A percentile compares a stretch with the other conserved stretches of the same genome.
phyloP scores from a whole-genome alignment of 2,113 vertebrate species.

The Meles meles region DNA sequence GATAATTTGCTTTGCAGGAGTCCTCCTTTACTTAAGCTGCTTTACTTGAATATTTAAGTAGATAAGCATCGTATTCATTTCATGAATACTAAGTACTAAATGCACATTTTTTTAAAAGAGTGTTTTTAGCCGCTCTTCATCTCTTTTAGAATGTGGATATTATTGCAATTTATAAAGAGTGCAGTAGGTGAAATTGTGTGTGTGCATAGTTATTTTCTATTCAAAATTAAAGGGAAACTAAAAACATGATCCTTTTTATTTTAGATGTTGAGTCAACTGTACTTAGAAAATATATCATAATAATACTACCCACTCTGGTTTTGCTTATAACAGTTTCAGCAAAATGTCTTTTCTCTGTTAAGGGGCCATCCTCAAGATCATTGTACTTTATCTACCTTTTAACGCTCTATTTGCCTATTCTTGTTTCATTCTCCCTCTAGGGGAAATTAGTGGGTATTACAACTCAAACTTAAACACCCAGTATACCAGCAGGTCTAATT shows the following conservation, averaged over 20 bases:
- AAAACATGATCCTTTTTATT: background rate
- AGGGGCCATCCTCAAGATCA: background rate
- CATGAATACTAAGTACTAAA: background rate
- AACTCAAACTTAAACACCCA: background rate
- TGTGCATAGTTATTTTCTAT: background rate
- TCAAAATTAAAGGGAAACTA: background rate
- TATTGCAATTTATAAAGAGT: background rate
- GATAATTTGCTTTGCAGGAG: background rate
- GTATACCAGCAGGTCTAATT: background rate
- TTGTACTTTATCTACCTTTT: slow-evolving; percentile 28
- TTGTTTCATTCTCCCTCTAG: slow-evolving; percentile 71
- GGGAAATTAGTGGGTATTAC: slow-evolving; percentile 59
- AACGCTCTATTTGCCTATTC: background rate
- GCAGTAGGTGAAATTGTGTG: background rate
- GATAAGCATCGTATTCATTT: background rate
- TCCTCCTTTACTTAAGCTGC: background rate
- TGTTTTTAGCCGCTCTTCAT: background rate
- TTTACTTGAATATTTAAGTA: background rate
- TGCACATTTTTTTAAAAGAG: background rate
- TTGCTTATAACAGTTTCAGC: background rate
- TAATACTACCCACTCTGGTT: background rate
- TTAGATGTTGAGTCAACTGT: background rate
- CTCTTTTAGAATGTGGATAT: background rate
- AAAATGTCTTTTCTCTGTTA: background rate
- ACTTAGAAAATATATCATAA: background rate